Percentiles rank a stretch among this genome's conserved stretches.
Conservation (phyloP, 1,140 invertebrate genomes). For the Trichonephila inaurata region DNA sequence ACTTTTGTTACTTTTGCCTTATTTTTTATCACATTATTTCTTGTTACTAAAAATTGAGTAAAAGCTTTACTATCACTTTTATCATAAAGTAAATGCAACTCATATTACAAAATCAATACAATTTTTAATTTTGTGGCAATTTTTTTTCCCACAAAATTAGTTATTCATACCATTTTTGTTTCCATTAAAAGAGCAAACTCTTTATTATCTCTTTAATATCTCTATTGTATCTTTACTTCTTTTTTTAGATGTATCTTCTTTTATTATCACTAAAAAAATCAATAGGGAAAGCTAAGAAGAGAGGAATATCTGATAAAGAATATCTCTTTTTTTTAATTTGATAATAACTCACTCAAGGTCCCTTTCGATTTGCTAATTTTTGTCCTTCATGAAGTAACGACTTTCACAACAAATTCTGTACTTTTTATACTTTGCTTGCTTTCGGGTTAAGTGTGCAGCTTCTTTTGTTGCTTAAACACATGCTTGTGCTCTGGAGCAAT, state of each 20-base stretch:
- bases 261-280: neutral
- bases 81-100: no score
- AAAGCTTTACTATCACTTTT: no score
- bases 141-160: neutral
- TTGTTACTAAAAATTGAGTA: no score
- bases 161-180: neutral
- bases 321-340: neutral
- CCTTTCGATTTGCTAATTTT: neutral
- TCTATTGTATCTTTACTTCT: neutral
- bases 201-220: neutral
- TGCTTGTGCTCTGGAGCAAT: neutral
- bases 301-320: neutral
- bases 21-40: no score
- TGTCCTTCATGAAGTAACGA: constrained; percentile 30
- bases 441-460: constrained; percentile 25
- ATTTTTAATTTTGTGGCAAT: no score
- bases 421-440: neutral
- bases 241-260: neutral
- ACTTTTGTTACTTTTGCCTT: no score
- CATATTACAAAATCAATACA: no score
- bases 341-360: constrained; percentile 36
- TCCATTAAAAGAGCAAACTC: neutral
- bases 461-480: constrained; percentile 14
- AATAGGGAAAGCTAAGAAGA: neutral
- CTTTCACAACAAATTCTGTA: constrained; percentile 7